Evolutionary conservation across 2,113 vertebrate genomes (phyloP), one percentile per base, ranked within the genome.

Genomic region (Xenopus laevis): DNA sequence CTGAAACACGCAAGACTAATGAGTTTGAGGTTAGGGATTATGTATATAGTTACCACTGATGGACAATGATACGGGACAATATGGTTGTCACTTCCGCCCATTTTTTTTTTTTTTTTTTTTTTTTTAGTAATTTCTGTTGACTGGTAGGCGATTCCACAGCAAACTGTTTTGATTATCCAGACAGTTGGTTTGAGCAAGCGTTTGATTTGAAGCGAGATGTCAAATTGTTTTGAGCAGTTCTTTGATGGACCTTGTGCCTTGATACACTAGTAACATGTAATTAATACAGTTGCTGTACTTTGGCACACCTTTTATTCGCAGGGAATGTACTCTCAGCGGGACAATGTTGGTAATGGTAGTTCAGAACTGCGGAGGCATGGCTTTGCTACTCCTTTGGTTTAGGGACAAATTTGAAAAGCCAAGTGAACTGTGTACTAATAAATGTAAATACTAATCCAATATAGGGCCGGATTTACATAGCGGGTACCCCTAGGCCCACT

Each of bases 1-100:
- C 89, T 90, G 88, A 89, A 85, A 89, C 86, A 88, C 80, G 83
- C 80, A 84, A 87, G 84, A 89, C 86, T 89, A 89, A 92, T 88
- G 86, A 91, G 86, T 89, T 82, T 87, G 86, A 88, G 84, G 86
- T 87, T 85, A 90, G 84, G 80, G 80, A 88, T 80, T 85, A 88
- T 82, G 85, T 83, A 64, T 83, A 82, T 84, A 81, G 85, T 86
- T 89, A 87, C 76, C 58, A 81, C 76, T 78, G 63, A 84, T 75
- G 82, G 80, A 79, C 80, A 77, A 83, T 76, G 84, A 85, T 76
- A 57, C 68, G 77, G 81, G 78, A 74, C 58, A 23, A 61, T 40
- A 44, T 45, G 50, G 47, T 67, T 67, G n/a, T 23, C 20, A 21
- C 58, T 60, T 8, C 18, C 58, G 15, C 2, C 18, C 58, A 50